Conservation (phyloP, 2,888 invertebrate species). For the Amiota communis region DNA sequence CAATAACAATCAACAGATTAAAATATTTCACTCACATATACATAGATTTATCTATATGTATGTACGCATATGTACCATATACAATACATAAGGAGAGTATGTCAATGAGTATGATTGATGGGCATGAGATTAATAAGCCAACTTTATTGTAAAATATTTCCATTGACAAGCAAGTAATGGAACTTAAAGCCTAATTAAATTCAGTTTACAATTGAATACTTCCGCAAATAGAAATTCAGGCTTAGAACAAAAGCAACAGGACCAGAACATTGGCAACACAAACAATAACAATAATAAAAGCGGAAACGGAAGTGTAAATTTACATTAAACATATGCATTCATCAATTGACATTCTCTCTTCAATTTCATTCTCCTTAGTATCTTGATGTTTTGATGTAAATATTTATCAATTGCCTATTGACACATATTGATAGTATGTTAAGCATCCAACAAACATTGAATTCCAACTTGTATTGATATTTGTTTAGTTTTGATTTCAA, state of each 20-base stretch:
- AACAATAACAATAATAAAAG: slow-evolving; percentile 14
- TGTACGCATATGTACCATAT: no score
- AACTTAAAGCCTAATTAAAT: slow-evolving; percentile 26
- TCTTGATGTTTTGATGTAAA: slow-evolving; percentile 9
- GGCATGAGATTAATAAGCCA: no score
- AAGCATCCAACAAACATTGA: no score
- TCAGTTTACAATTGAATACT: slow-evolving; percentile 15
- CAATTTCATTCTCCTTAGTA: no score
- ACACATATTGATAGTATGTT: neutral
- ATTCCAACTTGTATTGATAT: no score
- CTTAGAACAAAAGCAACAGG: neutral
- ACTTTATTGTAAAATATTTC: neutral
- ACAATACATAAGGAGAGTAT: neutral
- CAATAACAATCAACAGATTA: neutral
- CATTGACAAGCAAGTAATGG: neutral
- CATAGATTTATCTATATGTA: neutral
- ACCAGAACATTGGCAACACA: neutral
- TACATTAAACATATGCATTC: slow-evolving; percentile 11
- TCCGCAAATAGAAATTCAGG: slow-evolving; percentile 2
- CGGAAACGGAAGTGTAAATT: slow-evolving; percentile 28
- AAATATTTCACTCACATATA: no score
- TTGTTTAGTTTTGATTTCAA: no score
- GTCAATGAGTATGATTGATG: no score
- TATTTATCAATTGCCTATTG: slow-evolving; percentile 26
- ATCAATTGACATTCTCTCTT: no score